Base-by-base conservation (phyloP, 1,140 invertebrate genomes). In the Colletes latitarsis region DNA sequence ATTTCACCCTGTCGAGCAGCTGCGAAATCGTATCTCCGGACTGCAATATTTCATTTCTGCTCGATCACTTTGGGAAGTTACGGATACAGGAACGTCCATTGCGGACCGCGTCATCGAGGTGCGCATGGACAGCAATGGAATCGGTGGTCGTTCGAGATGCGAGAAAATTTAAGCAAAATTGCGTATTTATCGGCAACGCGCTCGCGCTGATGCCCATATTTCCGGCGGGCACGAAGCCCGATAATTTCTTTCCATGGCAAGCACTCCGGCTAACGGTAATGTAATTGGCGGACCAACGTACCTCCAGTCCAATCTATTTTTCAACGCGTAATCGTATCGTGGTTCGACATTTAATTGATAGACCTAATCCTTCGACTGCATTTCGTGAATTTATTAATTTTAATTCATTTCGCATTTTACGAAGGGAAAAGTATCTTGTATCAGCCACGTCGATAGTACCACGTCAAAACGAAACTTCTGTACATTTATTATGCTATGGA, bases 1-100 rank as follows among this genome's bases (percentile, higher is more conserved):
- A 49, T 49, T 49, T 12, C 49, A 3, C 49, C 49, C 3, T 12
- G 49, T 49, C 49, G 49, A 49, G 10, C 9, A 12, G 39, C 4
- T 30, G 4, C 14, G 21, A 14, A 62, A 62, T 62, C 15, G 15
- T 41, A 17, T 3, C 14, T 14, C 60, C 9, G 6, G 15, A 30
- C 19, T 2, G 19, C 62, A 57, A 73, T 73, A 55, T 73, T 64
- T 73, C 60, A 73, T 57, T 79, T 73, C 70, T 79, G 41, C 68
- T 66, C 52, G 69, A 79, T 79, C 73, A 62, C 46, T 15, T 19
- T 6, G n/a, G 14, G 3, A n/a, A 64, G 57, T 17, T 46, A 63
- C 30, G 46, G 15, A 19, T 55, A 64, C 19, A 17, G 6, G 19
- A 55, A 43, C 49, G 41, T 73, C 49, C 49, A 55, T 73, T 4